A percentile compares a stretch with the other conserved stretches of the same genome.
phyloP scores from a whole-genome alignment of 2,888 invertebrate genomes.

The Argynnis bischoffii region DNA sequence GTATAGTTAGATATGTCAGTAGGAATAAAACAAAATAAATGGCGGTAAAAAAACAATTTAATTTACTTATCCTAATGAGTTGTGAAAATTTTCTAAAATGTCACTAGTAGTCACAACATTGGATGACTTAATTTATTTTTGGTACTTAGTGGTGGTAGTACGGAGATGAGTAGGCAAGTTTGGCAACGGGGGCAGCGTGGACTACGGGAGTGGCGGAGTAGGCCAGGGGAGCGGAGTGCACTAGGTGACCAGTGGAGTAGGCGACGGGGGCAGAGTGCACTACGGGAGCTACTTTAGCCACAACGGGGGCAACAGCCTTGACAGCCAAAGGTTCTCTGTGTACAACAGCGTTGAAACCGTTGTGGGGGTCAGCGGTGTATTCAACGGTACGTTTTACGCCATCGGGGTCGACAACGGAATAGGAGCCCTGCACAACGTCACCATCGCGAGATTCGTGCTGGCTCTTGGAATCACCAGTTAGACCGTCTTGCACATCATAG shows the following conservation, averaged over 20 bases:
- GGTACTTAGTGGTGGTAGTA: slow-evolving; percentile 68
- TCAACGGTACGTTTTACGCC: slow-evolving; percentile 82
- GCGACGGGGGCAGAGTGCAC: slow-evolving; percentile 66
- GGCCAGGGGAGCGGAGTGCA: slow-evolving; percentile 48
- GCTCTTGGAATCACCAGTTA: slow-evolving; percentile 75
- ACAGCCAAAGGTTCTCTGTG: slow-evolving; percentile 66
- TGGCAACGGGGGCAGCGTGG: slow-evolving; percentile 45
- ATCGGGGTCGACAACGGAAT: slow-evolving; percentile 80
- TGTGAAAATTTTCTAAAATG: slow-evolving; percentile 8
- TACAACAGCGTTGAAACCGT: slow-evolving; percentile 83
- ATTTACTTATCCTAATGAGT: slow-evolving; percentile 49
- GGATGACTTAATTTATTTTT: slow-evolving; percentile 46
- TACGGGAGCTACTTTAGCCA: slow-evolving; percentile 53
- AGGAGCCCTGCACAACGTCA: slow-evolving; percentile 76
- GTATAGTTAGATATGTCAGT: too few species aligned
- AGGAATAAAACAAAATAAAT: slow-evolving; percentile 37
- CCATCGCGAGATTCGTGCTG: slow-evolving; percentile 75
- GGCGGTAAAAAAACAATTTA: slow-evolving; percentile 51
- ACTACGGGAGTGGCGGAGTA: slow-evolving; percentile 60
- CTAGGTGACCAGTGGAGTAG: slow-evolving; percentile 44
- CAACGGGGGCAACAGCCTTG: slow-evolving; percentile 50
- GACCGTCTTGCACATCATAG: slow-evolving; percentile 81
- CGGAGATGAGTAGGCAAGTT: slow-evolving; percentile 56
- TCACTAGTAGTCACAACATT: slow-evolving; percentile 41
- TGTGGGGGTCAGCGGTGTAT: slow-evolving; percentile 72